Conservation (phyloP, 2,888 invertebrate species). For the Sialis fuliginosa region DNA sequence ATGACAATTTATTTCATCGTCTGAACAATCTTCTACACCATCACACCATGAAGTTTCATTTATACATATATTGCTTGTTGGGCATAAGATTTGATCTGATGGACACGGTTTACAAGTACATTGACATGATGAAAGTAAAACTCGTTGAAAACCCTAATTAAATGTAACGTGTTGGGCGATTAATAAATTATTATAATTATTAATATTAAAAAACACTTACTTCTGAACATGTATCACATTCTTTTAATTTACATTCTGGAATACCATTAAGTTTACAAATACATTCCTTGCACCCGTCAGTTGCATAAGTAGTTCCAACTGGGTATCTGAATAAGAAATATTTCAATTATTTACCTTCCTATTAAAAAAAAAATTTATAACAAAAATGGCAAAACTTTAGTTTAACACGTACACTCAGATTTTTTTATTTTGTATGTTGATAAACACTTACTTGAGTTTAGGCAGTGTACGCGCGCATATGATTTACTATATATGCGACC, state of each 20-base stretch:
- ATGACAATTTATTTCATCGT: constrained; percentile 56
- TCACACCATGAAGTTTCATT: constrained; percentile 59
- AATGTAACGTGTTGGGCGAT: constrained; percentile 1
- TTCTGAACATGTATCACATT: constrained; percentile 43
- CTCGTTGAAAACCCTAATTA: constrained; percentile 33
- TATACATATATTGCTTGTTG: constrained; percentile 56
- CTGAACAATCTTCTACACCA: constrained; percentile 62
- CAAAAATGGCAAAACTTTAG: constrained; percentile 4
- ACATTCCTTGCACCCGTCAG: constrained; percentile 60
- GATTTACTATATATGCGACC: too few species aligned
- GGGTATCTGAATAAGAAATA: constrained; percentile 34
- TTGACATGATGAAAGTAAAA: constrained; percentile 41
- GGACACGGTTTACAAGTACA: constrained; percentile 61
- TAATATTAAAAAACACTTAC: constrained; percentile 18
- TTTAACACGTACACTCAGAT: too few species aligned
- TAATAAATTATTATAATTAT: not conserved
- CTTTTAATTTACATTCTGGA: constrained; percentile 48
- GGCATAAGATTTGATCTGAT: constrained; percentile 45
- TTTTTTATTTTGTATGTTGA: not conserved
- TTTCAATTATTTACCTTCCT: not conserved
- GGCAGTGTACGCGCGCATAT: too few species aligned
- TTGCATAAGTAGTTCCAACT: constrained; percentile 51
- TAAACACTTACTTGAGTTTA: too few species aligned
- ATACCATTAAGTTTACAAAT: constrained; percentile 59
- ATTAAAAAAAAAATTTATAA: constrained; percentile 10